A percentile compares a stretch with the other conserved stretches of the same genome.
phyloP scores from a whole-genome alignment of 2,888 invertebrate species.

The Perdita meconis region DNA sequence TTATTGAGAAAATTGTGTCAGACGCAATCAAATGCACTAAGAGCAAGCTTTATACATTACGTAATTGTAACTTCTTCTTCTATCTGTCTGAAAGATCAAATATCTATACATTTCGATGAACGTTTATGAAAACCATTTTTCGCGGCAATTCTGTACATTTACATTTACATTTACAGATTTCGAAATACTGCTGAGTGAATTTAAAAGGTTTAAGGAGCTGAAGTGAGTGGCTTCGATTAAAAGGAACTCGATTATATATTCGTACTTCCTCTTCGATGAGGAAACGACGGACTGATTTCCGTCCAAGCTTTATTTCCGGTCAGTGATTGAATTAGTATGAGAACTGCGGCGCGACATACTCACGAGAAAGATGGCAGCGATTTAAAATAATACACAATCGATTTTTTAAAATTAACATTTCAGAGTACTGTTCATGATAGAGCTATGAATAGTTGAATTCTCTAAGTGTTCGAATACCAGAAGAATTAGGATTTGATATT shows the following conservation, averaged over 20 bases:
- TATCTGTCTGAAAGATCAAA: no score
- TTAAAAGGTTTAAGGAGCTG: neutral
- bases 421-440: no score
- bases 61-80: neutral
- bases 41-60: neutral
- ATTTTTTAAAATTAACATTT: no score
- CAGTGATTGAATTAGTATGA: constrained; percentile 36
- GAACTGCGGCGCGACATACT: constrained; percentile 9
- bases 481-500: no score
- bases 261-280: constrained; percentile 53
- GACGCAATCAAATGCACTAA: neutral
- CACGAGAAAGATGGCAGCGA: constrained; percentile 18
- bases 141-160: no score
- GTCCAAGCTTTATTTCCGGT: constrained; percentile 60
- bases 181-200: neutral
- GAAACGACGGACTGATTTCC: constrained; percentile 56
- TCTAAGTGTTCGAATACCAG: no score
- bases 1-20: constrained; percentile 67
- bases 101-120: no score
- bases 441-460: no score
- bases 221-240: constrained; percentile 4
- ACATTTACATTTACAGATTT: no score
- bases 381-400: constrained; percentile 18
- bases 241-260: constrained; percentile 31
- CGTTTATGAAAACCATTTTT: no score